phyloP scores from a whole-genome alignment of 2,797 vertebrate species.

The Holocentrus rufus region DNA sequence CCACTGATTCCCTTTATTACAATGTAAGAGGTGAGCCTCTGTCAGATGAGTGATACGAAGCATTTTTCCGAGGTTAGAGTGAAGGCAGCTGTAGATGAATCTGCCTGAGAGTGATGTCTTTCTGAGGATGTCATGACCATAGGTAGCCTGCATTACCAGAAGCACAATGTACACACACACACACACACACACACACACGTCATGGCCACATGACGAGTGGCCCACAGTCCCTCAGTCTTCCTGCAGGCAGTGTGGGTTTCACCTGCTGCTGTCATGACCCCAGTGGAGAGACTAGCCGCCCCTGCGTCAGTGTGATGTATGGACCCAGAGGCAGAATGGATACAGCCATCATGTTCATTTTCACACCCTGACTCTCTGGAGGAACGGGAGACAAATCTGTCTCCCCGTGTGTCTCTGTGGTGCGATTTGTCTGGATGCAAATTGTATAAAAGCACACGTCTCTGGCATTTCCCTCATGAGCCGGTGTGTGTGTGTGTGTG shows the following conservation, averaged over 20 bases:
- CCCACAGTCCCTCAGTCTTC: conserved; percentile 51
- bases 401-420: background rate
- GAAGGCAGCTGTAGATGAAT: background rate
- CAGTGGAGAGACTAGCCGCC: conserved; percentile 41
- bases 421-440: conserved; percentile 24
- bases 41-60: conserved; percentile 2
- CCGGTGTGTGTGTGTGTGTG: background rate
- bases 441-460: conserved; percentile 19
- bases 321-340: conserved; percentile 32
- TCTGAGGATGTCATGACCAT: conserved; percentile 15
- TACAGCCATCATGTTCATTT: background rate
- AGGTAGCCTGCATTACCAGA: background rate
- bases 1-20: too few species aligned
- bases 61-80: background rate
- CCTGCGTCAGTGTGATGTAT: conserved; percentile 53
- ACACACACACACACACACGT: conserved; percentile 41
- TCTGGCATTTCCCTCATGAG: background rate
- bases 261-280: conserved; percentile 49
- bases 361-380: conserved; percentile 23
- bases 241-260: conserved; percentile 17
- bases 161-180: background rate
- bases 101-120: conserved; percentile 26
- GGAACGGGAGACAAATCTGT: conserved; percentile 35
- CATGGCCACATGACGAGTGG: conserved; percentile 28
- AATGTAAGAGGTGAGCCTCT: too few species aligned